Percentiles rank a stretch among this genome's conserved stretches.
phyloP scores from a whole-genome alignment of 2,113 vertebrate genomes.

The Dipodomys ordii region DNA sequence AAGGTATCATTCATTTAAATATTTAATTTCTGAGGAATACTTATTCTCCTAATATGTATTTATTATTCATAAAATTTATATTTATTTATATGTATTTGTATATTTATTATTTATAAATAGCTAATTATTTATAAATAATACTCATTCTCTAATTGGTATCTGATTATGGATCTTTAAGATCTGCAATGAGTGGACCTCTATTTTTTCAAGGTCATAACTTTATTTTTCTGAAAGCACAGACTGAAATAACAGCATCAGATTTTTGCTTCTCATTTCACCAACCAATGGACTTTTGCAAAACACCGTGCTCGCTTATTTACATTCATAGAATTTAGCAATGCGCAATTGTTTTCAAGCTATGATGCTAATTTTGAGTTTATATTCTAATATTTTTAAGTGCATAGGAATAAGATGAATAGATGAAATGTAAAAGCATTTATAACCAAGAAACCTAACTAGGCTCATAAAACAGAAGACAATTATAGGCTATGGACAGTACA shows the following conservation, averaged over 20 bases:
- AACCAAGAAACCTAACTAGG: background rate
- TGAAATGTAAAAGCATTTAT: background rate
- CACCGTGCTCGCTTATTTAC: background rate
- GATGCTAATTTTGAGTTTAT: background rate
- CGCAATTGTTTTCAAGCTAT: background rate
- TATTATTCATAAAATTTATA: too few relatives aligned
- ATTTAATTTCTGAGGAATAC: conserved; percentile 10
- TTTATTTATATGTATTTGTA: too few relatives aligned
- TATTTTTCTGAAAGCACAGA: background rate
- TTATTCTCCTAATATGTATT: background rate
- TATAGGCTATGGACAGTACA: background rate
- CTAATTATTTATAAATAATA: too few relatives aligned
- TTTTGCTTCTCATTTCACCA: background rate
- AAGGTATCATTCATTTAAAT: background rate
- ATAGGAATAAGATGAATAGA: background rate
- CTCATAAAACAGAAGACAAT: background rate
- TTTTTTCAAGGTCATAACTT: background rate
- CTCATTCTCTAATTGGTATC: background rate
- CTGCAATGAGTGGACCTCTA: background rate
- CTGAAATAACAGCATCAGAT: background rate
- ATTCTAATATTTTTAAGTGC: background rate
- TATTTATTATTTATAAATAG: too few relatives aligned
- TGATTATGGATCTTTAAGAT: background rate
- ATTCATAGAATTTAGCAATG: background rate
- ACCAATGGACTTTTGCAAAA: background rate